Percentiles rank a stretch among this genome's conserved stretches.
Evolutionary conservation across 2,888 invertebrate genomes (phyloP).

Genomic region (Chrysodeixis includens): DNA sequence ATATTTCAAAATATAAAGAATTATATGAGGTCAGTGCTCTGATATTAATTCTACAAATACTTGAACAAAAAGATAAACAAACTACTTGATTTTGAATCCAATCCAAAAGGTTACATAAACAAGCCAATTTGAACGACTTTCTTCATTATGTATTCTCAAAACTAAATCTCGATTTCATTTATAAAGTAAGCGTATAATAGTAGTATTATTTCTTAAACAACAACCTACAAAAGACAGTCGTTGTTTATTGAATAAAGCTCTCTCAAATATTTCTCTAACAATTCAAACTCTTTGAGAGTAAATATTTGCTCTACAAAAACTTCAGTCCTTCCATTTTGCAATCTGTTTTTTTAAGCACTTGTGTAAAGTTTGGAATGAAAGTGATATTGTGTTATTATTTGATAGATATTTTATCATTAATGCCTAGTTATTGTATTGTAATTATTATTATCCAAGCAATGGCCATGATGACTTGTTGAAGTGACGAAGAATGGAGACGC

Average conservation of each 20-base stretch:
- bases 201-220: background rate
- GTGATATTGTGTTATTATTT: conserved; percentile 22
- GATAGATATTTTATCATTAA: conserved; percentile 31
- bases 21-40: too few species aligned
- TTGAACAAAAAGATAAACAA: too few species aligned
- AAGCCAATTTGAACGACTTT: background rate
- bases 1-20: too few species aligned
- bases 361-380: conserved; percentile 19
- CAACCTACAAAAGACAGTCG: background rate
- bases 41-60: too few species aligned
- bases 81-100: too few species aligned
- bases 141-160: too few species aligned
- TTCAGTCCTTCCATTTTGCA: conserved; percentile 9
- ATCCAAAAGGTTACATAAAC: background rate
- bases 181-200: conserved; percentile 1
- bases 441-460: too few species aligned
- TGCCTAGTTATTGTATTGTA: too few species aligned
- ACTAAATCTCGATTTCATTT: background rate
- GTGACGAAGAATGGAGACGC: too few species aligned
- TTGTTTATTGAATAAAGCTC: background rate
- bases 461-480: too few species aligned
- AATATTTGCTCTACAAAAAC: conserved; percentile 23
- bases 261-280: background rate
- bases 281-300: conserved; percentile 8
- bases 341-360: conserved; percentile 31